Evolutionary conservation across 2,888 invertebrate species (phyloP).

Genomic region (Synanthedon vespiformis): DNA sequence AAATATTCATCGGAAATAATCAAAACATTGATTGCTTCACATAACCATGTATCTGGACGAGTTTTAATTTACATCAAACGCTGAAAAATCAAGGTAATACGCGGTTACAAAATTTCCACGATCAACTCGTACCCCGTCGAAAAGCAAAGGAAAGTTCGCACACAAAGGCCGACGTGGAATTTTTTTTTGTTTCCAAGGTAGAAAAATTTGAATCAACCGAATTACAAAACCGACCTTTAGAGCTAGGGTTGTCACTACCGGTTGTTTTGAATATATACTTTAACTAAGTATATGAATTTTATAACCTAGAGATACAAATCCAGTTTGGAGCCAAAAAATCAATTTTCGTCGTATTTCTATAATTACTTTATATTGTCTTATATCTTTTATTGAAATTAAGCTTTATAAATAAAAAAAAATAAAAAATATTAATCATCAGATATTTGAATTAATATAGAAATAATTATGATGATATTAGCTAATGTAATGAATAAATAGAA

Average conservation of each 20-base stretch:
- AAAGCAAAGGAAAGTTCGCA: conserved; percentile 55
- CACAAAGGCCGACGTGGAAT: conserved; percentile 48
- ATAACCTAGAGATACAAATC: no score
- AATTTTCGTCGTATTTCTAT: no score
- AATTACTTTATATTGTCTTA: no score
- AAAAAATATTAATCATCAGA: no score
- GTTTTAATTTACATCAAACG: conserved; percentile 55
- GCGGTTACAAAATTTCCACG: conserved; percentile 44
- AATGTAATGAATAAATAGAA: no score
- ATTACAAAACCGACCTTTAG: conserved; percentile 50
- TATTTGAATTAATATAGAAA: no score
- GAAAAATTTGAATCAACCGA: conserved; percentile 53
- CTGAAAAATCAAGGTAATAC: conserved; percentile 47
- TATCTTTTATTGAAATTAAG: no score
- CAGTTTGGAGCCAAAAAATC: no score
- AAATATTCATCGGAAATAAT: conserved; percentile 4
- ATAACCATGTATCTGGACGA: not conserved
- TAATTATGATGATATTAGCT: no score
- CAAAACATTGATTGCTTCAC: not conserved
- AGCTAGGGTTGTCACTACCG: conserved; percentile 29
- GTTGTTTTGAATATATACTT: no score
- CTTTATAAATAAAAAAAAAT: no score
- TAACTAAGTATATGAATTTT: no score
- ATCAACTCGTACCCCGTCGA: conserved; percentile 53
- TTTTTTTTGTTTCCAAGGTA: conserved; percentile 46